phyloP scores from a whole-genome alignment of 2,113 vertebrate species.

The Myotis davidii region DNA sequence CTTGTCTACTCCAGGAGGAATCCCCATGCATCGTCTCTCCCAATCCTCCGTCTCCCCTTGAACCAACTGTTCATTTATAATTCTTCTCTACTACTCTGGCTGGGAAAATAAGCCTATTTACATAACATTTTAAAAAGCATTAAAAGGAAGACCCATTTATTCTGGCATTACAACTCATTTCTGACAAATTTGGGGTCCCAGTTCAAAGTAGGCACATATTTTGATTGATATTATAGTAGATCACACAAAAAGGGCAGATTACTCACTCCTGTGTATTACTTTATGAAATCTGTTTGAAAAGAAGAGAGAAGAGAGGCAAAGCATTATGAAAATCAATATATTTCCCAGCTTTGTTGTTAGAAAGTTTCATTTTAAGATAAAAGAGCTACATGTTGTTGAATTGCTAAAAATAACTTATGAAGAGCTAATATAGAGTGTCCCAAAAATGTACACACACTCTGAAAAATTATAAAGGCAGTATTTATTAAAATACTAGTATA shows the following conservation, averaged over 20 bases:
- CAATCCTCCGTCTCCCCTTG: not conserved
- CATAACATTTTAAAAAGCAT: not conserved
- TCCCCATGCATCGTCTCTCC: not conserved
- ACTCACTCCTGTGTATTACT: not conserved
- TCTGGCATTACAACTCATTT: not conserved
- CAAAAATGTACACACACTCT: no score
- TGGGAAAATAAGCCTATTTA: not conserved
- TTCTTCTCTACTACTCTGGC: not conserved
- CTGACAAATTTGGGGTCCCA: not conserved
- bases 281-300: conserved; percentile 41
- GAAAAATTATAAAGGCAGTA: no score
- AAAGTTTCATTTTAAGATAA: conserved; percentile 38
- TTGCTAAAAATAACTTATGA: conserved; percentile 15
- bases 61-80: not conserved
- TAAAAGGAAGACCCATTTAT: not conserved
- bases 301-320: not conserved
- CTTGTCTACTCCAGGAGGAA: not conserved
- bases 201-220: not conserved
- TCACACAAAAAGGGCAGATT: not conserved
- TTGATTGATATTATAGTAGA: not conserved
- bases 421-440: not conserved
- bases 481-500: no score
- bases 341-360: not conserved
- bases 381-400: not conserved
- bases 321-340: not conserved